A percentile compares a stretch with the other conserved stretches of the same genome.
Evolutionary conservation across 2,113 vertebrate genomes (phyloP).

Genomic region (Triplophysa siluroides): DNA sequence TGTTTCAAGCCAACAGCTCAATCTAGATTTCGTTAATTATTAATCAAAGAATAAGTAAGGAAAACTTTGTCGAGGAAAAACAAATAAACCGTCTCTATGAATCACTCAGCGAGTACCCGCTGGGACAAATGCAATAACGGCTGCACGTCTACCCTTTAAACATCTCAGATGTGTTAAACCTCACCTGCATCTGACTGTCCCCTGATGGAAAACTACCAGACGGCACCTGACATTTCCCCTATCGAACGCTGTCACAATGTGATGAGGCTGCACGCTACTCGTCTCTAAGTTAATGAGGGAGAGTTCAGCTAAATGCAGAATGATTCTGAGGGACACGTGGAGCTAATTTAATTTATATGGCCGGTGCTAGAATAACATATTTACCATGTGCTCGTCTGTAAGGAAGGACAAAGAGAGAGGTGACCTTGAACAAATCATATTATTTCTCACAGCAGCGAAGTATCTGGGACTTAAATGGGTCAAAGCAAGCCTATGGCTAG

Average conservation of each 20-base stretch:
- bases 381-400: slow-evolving; percentile 29
- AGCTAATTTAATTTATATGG: slow-evolving; percentile 61
- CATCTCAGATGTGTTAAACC: slow-evolving; percentile 44
- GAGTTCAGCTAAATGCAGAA: slow-evolving; percentile 53
- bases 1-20: no score
- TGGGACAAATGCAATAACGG: slow-evolving; percentile 11
- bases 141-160: slow-evolving; percentile 13
- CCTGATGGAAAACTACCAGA: slow-evolving; percentile 55
- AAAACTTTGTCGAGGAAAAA: background rate
- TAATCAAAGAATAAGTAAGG: background rate
- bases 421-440: slow-evolving; percentile 56
- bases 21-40: background rate
- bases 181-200: slow-evolving; percentile 27
- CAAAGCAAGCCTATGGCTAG: slow-evolving; percentile 10
- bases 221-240: slow-evolving; percentile 48
- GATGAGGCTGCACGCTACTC: slow-evolving; percentile 41
- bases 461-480: slow-evolving; percentile 38
- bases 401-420: slow-evolving; percentile 49
- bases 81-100: slow-evolving; percentile 4
- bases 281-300: slow-evolving; percentile 59
- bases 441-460: slow-evolving; percentile 27
- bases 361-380: slow-evolving; percentile 41
- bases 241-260: slow-evolving; percentile 51
- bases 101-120: slow-evolving; percentile 2
- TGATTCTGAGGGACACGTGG: slow-evolving; percentile 48